These are phyloP conservation scores for Adelges cooleyi DNA, from an alignment of 1,140 invertebrate genomes.

Conservation along the genomic window DNA sequence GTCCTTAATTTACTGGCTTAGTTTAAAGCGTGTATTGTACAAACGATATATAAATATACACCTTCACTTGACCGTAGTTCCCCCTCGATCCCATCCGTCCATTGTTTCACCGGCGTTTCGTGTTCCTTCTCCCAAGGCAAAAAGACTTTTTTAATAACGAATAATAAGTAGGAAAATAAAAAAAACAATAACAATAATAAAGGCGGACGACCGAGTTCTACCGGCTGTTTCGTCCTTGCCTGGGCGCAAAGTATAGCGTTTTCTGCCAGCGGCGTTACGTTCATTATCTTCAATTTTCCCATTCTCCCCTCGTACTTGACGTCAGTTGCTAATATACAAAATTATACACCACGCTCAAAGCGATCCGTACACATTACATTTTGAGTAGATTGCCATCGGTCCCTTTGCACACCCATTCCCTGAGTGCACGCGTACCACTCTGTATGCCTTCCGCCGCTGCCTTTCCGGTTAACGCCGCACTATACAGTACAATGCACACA, in stretches of 20 bases:
- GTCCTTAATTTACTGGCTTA: too few relatives aligned
- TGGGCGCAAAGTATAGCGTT: not conserved
- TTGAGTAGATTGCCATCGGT: conserved; percentile 1
- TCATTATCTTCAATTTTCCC: conserved; percentile 27
- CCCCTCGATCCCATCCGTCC: conserved; percentile 1
- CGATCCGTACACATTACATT: not conserved
- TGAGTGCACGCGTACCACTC: not conserved
- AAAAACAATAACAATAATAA: not conserved
- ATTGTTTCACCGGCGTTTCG: not conserved
- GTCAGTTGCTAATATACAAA: not conserved
- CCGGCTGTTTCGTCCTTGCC: not conserved
- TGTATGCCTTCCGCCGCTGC: not conserved
- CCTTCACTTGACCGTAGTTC: conserved; percentile 6
- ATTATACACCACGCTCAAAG: conserved; percentile 7
- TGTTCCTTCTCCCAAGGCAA: not conserved
- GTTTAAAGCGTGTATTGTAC: too few relatives aligned
- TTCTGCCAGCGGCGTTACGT: not conserved
- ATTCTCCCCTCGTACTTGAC: conserved; percentile 26
- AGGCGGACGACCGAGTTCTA: conserved; percentile 1
- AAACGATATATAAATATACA: not conserved
- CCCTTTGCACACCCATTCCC: not conserved
- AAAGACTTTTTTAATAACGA: too few relatives aligned
- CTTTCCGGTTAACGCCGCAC: not conserved
- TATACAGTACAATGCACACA: too few relatives aligned
- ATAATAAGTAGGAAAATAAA: not conserved